phyloP scores from a whole-genome alignment of 2,888 invertebrate genomes.

The Myathropa florea region DNA sequence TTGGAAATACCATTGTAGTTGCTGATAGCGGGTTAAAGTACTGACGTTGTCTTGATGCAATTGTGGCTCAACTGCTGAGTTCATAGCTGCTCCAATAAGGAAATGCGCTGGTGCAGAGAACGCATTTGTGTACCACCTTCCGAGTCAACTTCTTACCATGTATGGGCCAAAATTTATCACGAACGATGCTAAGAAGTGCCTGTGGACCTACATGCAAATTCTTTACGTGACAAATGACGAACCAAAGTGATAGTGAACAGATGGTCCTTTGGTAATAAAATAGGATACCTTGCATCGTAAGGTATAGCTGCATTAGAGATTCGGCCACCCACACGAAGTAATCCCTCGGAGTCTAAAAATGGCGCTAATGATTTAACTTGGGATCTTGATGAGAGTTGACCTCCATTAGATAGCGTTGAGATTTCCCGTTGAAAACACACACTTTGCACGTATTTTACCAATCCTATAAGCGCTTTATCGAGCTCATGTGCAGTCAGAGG shows the following conservation, averaged over 20 bases:
- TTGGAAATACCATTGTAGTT: conserved; percentile 8
- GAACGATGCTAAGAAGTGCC: conserved; percentile 48
- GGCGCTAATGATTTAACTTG: background rate
- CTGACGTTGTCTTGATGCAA: background rate
- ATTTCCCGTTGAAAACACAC: background rate
- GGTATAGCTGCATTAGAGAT: conserved; percentile 7
- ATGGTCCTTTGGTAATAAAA: conserved; percentile 18
- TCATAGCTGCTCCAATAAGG: conserved; percentile 2
- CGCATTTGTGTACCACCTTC: conserved; percentile 12
- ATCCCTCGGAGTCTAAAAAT: background rate
- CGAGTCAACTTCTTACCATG: conserved; percentile 6
- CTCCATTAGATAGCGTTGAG: background rate
- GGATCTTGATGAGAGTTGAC: background rate
- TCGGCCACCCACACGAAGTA: conserved; percentile 14
- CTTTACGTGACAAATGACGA: conserved; percentile 50
- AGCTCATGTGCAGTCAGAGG: background rate
- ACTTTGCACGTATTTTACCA: background rate
- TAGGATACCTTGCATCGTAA: conserved; percentile 26
- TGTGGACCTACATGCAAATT: conserved; percentile 74
- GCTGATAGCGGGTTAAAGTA: background rate
- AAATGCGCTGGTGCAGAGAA: conserved; percentile 26
- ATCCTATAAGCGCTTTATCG: background rate
- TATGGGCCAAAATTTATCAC: conserved; percentile 12
- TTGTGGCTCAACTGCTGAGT: background rate
- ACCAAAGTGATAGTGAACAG: conserved; percentile 7